phyloP scores from a whole-genome alignment of 2,113 vertebrate species.

The Spea bombifrons region DNA sequence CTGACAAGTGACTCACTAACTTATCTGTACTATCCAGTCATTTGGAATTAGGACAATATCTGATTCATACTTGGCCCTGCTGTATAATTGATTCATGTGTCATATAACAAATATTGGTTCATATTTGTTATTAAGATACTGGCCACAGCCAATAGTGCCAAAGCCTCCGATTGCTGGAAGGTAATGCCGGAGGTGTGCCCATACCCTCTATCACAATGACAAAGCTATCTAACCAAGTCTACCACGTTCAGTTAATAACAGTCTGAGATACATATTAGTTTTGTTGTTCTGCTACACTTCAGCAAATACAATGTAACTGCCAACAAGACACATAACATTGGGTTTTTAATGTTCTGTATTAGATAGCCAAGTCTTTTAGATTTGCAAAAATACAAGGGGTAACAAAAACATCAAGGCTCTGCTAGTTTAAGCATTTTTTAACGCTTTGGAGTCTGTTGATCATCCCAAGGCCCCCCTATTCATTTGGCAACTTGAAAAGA shows the following conservation, averaged over 20 bases:
- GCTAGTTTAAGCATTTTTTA: too few species aligned
- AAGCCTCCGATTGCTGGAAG: neutral
- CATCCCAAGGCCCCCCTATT: too few species aligned
- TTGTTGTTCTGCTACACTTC: neutral
- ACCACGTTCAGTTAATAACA: neutral
- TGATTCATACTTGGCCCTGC: slow-evolving; percentile 19
- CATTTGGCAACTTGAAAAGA: too few species aligned
- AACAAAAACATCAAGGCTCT: too few species aligned
- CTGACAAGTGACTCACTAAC: slow-evolving; percentile 7
- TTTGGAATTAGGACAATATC: neutral
- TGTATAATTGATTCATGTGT: slow-evolving; percentile 19
- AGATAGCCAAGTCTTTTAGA: too few species aligned
- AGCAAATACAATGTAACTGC: too few species aligned
- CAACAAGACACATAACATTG: neutral
- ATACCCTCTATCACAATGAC: neutral
- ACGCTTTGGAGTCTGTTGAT: too few species aligned
- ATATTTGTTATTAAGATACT: neutral
- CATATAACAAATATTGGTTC: slow-evolving; percentile 17
- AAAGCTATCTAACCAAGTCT: neutral
- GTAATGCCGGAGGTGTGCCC: neutral
- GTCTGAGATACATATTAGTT: neutral
- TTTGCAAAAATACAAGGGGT: too few species aligned
- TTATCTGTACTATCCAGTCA: neutral
- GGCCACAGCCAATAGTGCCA: neutral
- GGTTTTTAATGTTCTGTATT: too few species aligned